Evolutionary conservation across 2,797 vertebrate genomes (phyloP).

Genomic region (Mycteria americana): DNA sequence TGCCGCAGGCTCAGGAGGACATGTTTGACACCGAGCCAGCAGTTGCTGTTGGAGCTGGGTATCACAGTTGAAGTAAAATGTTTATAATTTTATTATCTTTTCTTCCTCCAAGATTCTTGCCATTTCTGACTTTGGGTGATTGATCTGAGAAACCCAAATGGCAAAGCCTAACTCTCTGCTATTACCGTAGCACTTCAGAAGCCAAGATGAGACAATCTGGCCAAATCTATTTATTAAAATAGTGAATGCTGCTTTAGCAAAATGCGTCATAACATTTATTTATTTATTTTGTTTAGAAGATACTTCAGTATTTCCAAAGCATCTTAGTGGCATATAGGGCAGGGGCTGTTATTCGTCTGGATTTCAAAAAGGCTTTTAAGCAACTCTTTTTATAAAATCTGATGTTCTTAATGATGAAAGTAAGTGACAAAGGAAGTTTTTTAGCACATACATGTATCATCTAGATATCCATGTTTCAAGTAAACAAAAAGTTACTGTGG

Average conservation of each 20-base stretch:
- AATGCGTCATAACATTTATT: slow-evolving; percentile 71
- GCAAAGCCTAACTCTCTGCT: slow-evolving; percentile 80
- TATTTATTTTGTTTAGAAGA: slow-evolving; percentile 44
- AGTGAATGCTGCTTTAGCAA: slow-evolving; percentile 72
- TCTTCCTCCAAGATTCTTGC: slow-evolving; percentile 68
- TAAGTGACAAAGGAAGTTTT: slow-evolving; percentile 19
- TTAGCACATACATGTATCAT: slow-evolving; percentile 39
- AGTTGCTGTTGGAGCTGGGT: background rate
- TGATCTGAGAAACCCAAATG: slow-evolving; percentile 81
- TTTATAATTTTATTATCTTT: background rate
- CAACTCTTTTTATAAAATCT: slow-evolving; percentile 20
- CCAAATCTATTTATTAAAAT: slow-evolving; percentile 78
- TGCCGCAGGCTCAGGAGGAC: background rate
- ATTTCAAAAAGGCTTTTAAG: slow-evolving; percentile 64
- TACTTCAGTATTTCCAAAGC: background rate
- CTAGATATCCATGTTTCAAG: slow-evolving; percentile 23
- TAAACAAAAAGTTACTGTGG: slow-evolving; percentile 13
- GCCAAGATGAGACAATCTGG: slow-evolving; percentile 78
- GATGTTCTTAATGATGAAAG: slow-evolving; percentile 42
- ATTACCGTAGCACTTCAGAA: slow-evolving; percentile 78
- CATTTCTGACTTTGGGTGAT: slow-evolving; percentile 69
- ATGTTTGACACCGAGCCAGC: background rate
- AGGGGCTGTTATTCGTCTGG: slow-evolving; percentile 40
- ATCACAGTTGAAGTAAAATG: background rate
- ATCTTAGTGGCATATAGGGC: background rate